A percentile compares a stretch with the other conserved stretches of the same genome.
These are phyloP conservation scores for Homarus gammarus DNA, from an alignment of 2,888 invertebrate genomes.

Conservation along the genomic window DNA sequence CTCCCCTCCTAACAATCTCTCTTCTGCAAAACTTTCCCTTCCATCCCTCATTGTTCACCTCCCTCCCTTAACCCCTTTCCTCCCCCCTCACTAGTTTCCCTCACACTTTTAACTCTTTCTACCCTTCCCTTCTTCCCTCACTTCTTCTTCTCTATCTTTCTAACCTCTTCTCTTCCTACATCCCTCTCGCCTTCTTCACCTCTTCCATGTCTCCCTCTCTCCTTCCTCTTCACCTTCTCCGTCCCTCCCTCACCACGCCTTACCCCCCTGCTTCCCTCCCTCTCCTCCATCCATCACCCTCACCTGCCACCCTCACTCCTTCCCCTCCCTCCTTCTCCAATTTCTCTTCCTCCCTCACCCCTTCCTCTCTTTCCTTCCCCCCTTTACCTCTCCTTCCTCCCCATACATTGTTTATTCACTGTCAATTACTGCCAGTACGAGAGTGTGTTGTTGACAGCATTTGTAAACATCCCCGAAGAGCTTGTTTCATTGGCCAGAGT, in stretches of 20 bases:
- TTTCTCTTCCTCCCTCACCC: background rate
- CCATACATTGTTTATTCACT: background rate
- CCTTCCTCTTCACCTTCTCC: background rate
- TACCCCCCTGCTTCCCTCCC: background rate
- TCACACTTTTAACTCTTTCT: no score
- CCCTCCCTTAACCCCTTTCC: background rate
- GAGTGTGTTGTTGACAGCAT: background rate
- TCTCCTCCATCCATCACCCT: background rate
- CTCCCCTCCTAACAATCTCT: no score
- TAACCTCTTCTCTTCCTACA: no score
- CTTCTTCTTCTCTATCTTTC: no score
- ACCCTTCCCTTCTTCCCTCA: no score
- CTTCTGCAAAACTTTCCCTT: no score
- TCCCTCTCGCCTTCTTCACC: no score
- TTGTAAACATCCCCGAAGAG: background rate
- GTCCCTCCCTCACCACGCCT: no score
- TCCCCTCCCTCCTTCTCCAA: background rate
- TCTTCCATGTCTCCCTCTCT: background rate
- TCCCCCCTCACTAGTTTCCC: no score
- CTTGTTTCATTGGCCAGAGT: background rate
- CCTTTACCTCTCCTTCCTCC: background rate
- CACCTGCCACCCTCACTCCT: background rate
- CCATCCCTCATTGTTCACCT: no score
- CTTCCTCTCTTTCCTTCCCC: no score
- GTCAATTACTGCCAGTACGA: background rate